Base-by-base conservation (phyloP, 2,888 invertebrate species). In the Epirrhoe tristata region DNA sequence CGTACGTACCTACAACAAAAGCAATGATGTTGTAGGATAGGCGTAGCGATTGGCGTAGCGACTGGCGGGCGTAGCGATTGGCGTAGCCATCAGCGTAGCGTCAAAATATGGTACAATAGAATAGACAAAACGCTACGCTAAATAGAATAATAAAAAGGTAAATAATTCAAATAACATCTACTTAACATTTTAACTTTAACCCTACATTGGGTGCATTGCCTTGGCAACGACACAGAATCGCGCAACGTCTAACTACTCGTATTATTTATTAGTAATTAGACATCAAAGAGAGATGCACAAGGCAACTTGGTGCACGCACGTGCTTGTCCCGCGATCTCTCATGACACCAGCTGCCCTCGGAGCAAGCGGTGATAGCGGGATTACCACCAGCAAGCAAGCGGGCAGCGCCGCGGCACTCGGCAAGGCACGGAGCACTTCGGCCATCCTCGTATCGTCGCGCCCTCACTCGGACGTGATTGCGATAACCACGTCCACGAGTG, bases 401-500 rank as follows among this genome's bases (percentile, higher is more conserved):
- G 51, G 36, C 36, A 36, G 56, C 36, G 58, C 58, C 60, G 61
- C 67, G 59, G 55, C 55, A 36, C 16, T 85, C 89, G 87, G 82
- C 69, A 72, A 66, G 66, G 70, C 75, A 85, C 88, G 87, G 82
- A 77, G 69, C 74, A 72, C 75, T 73, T 89, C 90, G 90, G 88
- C 74, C 73, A 81, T 78, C 76, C 79, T 83, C 87, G 87, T 81
- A 81, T 81, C 83, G 81, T 82, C 83, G 39, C 39, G 39, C 39
- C 39, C 39, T 43, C 39, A 12, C 12, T 81, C 83, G 81, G 78
- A 82, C 80, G 81, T 81, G 85, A 87, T 88, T 87, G 85, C 84
- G 83, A 81, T 79, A 83, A 74, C 70, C 64, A 71, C 76, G 74
- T 73, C 70, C 64, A 71, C 76, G 74, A 82, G 83, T 82, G 83